Percentiles rank a stretch among this genome's conserved stretches.
phyloP scores from a whole-genome alignment of 2,797 vertebrate genomes.

The Poeciliopsis infans region DNA sequence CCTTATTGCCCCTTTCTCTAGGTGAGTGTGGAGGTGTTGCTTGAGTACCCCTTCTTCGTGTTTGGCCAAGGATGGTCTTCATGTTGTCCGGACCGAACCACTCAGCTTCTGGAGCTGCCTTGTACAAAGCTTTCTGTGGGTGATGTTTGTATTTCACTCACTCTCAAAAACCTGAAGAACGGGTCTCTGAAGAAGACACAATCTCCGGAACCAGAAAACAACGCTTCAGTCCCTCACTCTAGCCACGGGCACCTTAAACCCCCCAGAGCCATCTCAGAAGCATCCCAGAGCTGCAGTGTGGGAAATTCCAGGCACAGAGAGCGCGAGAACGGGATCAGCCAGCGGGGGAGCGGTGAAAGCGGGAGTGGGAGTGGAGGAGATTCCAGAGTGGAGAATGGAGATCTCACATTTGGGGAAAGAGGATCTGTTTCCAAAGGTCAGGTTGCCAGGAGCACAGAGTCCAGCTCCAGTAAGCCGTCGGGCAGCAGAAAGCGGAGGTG shows the following conservation, averaged over 20 bases:
- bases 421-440: constrained; percentile 71
- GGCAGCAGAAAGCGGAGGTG: constrained; percentile 93
- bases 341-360: constrained; percentile 75
- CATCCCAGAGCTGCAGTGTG: constrained; percentile 72
- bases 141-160: constrained; percentile 98
- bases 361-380: constrained; percentile 50
- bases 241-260: constrained; percentile 84
- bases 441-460: constrained; percentile 79
- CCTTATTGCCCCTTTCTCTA: constrained; percentile 53
- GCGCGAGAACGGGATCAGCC: constrained; percentile 92
- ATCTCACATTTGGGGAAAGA: constrained; percentile 86
- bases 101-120: constrained; percentile 95
- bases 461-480: constrained; percentile 76
- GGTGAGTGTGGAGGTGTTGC: constrained; percentile 97
- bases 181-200: constrained; percentile 96
- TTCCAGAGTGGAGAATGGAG: constrained; percentile 89
- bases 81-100: constrained; percentile 96
- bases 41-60: constrained; percentile 99
- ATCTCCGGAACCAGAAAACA: constrained; percentile 78
- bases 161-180: constrained; percentile 96
- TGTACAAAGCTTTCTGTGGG: constrained; percentile 97
- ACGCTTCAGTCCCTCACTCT: constrained; percentile 40
- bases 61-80: constrained; percentile 99
- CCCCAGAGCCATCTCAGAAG: constrained; percentile 79
- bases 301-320: constrained; percentile 85